Percentiles rank a stretch among this genome's conserved stretches.
Conservation (phyloP, 2,113 vertebrate genomes). For the Leptobrachium ailaonicum region DNA sequence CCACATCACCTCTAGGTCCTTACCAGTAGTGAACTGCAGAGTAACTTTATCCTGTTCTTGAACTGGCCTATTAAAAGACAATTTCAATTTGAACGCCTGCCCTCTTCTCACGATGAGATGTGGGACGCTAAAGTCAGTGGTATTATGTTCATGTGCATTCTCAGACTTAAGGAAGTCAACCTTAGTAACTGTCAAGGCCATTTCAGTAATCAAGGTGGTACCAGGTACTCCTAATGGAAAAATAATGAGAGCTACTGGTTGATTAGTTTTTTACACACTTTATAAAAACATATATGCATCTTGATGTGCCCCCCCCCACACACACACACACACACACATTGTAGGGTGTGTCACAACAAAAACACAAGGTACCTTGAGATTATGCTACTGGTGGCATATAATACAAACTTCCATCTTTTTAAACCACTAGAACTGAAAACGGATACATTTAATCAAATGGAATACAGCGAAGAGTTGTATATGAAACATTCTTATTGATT, state of each 20-base stretch:
- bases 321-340: no score
- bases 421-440: no score
- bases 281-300: no score
- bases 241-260: background rate
- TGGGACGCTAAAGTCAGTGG: constrained; percentile 26
- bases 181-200: constrained; percentile 40
- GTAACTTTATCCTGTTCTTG: constrained; percentile 4
- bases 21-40: constrained; percentile 40
- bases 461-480: no score
- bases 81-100: constrained; percentile 51
- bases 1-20: constrained; percentile 8
- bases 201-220: constrained; percentile 5
- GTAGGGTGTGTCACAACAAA: no score
- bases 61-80: constrained; percentile 50
- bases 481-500: no score
- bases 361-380: no score
- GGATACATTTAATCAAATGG: no score
- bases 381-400: no score
- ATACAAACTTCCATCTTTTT: no score
- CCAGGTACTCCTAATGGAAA: background rate
- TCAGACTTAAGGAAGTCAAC: constrained; percentile 54
- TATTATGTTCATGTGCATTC: constrained; percentile 54
- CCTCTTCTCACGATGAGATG: constrained; percentile 58
- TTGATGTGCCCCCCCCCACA: no score
- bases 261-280: no score